Conservation (phyloP, 2,888 invertebrate species). For the Tetropium fuscum region DNA sequence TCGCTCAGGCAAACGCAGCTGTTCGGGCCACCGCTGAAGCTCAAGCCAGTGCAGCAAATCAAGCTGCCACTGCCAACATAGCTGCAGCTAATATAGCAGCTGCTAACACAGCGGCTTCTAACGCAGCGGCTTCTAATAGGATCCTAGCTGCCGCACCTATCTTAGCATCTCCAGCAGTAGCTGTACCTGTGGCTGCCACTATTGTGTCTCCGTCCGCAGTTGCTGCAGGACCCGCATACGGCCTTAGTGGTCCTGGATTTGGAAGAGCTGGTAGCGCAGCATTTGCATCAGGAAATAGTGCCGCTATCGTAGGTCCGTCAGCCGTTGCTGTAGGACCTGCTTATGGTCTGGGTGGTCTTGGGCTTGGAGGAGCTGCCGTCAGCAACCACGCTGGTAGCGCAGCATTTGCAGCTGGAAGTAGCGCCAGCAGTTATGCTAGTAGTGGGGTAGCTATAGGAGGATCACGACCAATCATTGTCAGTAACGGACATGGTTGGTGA, state of each 20-base stretch:
- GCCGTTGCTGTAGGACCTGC: too few relatives aligned
- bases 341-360: constrained; percentile 38
- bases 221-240: not conserved
- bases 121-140: not conserved
- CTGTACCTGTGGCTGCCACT: not conserved
- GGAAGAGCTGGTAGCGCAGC: too few relatives aligned
- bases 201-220: not conserved
- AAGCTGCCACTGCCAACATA: not conserved
- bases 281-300: too few relatives aligned
- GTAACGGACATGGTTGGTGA: constrained; percentile 15
- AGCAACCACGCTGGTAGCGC: too few relatives aligned
- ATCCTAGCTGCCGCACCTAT: not conserved
- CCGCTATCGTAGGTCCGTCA: too few relatives aligned
- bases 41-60: constrained; percentile 7
- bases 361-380: constrained; percentile 25
- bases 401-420: constrained; percentile 16
- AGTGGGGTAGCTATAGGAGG: constrained; percentile 7
- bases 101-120: not conserved
- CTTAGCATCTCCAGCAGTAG: not conserved
- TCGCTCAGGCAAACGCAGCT: constrained; percentile 19
- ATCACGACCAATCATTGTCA: constrained; percentile 12
- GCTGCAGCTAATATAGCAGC: not conserved
- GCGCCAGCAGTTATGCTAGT: constrained; percentile 12
- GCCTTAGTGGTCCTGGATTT: constrained; percentile 31
- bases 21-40: constrained; percentile 1